Base-by-base conservation (phyloP, 1,140 invertebrate genomes). In the Orussus abietinus region DNA sequence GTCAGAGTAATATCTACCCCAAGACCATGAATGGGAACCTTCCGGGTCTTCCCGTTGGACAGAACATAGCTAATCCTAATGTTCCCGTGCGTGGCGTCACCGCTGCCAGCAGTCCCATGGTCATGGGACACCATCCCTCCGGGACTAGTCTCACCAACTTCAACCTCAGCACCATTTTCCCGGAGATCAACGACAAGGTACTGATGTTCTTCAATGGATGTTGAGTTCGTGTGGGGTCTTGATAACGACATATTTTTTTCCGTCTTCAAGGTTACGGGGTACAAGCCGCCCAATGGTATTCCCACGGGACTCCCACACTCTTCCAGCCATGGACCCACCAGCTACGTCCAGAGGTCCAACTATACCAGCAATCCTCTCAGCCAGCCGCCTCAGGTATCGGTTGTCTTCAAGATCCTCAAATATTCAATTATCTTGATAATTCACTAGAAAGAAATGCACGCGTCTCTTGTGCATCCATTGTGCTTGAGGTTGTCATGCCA, bases 101-200 rank as follows among this genome's bases (percentile, higher is more conserved):
- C 12, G 21, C 47, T 18, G 45, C 53, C 2, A 49, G 55, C 25
- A 71, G 66, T 40, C 52, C 62, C 0, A 62, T 65, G 53, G 48
- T 59, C 2, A 64, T 68, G 60, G 51, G 46, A 5, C 59, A 57
- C 51, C 67, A 72, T 58, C 65, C 68, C 0, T 69, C 67, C 2
- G 75, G 76, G 36, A 80, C 75, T 0, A 79, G 78, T 51, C 65
- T 84, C 7, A 81, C 81, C 0, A 83, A 83, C 46, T 84, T 84
- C 50, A 83, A 84, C 65, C 59, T 83, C 15, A 81, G 80, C 42
- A 81, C 81, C 0, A 84, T 84, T 39, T 83, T 83, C 56, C 81
- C 81, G 5, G 81, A 84, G 57, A 84, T 84, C 39, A 82, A 82
- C 59, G 76, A 78, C 53, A 81, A 82, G 74, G 81, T 82, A 57